Percentiles rank a stretch among this genome's conserved stretches.
Evolutionary conservation across 2,797 vertebrate genomes (phyloP).

Genomic region (Pangasius krempfi): DNA sequence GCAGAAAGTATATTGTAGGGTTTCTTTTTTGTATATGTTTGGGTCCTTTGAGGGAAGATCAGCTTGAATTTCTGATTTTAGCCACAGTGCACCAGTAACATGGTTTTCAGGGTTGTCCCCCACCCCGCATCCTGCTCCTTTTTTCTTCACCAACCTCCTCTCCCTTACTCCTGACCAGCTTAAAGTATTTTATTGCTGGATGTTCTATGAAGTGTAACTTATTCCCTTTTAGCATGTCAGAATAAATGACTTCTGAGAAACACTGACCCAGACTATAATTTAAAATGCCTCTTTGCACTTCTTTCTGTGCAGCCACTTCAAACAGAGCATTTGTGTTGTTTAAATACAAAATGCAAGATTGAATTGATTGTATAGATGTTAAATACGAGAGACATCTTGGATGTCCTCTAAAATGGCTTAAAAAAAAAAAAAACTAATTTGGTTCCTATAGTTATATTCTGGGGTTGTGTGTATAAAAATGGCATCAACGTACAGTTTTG

Average conservation of each 20-base stretch:
- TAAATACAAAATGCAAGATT: background rate
- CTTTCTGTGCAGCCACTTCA: background rate
- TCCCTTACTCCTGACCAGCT: conserved; percentile 71
- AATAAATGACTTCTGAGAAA: conserved; percentile 73
- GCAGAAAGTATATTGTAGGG: conserved; percentile 47
- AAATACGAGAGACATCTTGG: no score
- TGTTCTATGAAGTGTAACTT: conserved; percentile 85
- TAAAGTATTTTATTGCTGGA: conserved; percentile 77
- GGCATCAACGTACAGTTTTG: background rate
- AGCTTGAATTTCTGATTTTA: conserved; percentile 71
- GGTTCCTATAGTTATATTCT: background rate
- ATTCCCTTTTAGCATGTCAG: conserved; percentile 87
- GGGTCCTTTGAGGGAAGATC: conserved; percentile 73
- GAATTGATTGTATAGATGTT: background rate
- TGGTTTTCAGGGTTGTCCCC: conserved; percentile 43
- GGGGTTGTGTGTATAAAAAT: background rate
- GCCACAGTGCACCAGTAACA: conserved; percentile 63
- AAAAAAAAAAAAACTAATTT: background rate
- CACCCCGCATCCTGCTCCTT: conserved; percentile 32
- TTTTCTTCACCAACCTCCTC: conserved; percentile 12
- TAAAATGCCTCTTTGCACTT: conserved; percentile 16
- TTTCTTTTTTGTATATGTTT: conserved; percentile 66
- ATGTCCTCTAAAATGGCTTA: background rate
- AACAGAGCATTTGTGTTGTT: background rate
- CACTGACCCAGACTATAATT: conserved; percentile 65